A percentile compares a stretch with the other conserved stretches of the same genome.
These are phyloP conservation scores for Lepidurus apus DNA, from an alignment of 1,140 invertebrate genomes.

Conservation along the genomic window DNA sequence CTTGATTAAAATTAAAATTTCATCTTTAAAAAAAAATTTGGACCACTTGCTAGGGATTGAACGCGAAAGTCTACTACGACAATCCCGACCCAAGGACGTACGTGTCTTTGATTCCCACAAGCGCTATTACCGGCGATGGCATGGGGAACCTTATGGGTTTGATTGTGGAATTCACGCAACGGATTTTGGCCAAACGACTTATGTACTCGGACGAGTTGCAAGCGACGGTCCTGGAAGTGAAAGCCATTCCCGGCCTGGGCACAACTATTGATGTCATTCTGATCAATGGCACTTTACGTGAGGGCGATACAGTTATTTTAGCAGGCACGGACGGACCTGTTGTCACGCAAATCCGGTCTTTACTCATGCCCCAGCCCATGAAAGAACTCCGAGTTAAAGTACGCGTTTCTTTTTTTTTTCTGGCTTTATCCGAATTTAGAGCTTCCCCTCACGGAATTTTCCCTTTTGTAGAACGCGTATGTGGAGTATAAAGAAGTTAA, in stretches of 20 bases:
- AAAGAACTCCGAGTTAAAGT: slow-evolving; percentile 97
- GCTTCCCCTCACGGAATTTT: slow-evolving; percentile 3
- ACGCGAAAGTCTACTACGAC: slow-evolving; percentile 90
- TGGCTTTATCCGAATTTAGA: background rate
- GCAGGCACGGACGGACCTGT: slow-evolving; percentile 98
- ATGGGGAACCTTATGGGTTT: slow-evolving; percentile 96
- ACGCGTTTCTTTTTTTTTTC: slow-evolving; percentile 38
- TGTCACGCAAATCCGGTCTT: slow-evolving; percentile 91
- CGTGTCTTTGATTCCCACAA: slow-evolving; percentile 94
- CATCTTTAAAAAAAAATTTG: background rate
- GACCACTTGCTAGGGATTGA: slow-evolving; percentile 60
- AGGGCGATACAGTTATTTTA: slow-evolving; percentile 90
- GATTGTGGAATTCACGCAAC: slow-evolving; percentile 88
- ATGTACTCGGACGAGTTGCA: slow-evolving; percentile 85
- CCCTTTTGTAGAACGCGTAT: slow-evolving; percentile 67
- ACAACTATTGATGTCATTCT: slow-evolving; percentile 99
- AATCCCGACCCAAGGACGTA: slow-evolving; percentile 91
- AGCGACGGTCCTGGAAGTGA: slow-evolving; percentile 97
- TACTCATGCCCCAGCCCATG: slow-evolving; percentile 96
- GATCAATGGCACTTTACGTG: slow-evolving; percentile 86
- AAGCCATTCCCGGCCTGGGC: slow-evolving; percentile 89
- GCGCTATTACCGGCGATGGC: slow-evolving; percentile 92
- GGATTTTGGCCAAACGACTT: slow-evolving; percentile 78
- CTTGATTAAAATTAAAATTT: no score
- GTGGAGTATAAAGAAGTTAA: slow-evolving; percentile 90